Percentiles rank a stretch among this genome's conserved stretches.
Evolutionary conservation across 2,888 invertebrate genomes (phyloP).

Genomic region (Geotrupes spiniger): DNA sequence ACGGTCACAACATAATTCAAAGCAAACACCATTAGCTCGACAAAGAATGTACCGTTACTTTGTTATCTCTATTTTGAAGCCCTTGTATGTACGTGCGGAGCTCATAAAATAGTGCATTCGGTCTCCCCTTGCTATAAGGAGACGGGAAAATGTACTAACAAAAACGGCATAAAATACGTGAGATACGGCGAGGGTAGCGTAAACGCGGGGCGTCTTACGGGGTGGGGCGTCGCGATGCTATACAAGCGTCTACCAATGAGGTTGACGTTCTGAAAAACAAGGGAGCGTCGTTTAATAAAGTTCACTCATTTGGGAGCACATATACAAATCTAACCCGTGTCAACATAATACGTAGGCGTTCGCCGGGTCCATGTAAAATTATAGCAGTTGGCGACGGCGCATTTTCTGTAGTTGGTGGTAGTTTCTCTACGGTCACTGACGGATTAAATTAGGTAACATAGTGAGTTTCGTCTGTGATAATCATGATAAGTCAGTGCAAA

Average conservation of each 20-base stretch:
- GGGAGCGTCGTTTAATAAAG: slow-evolving; percentile 30
- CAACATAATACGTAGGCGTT: slow-evolving; percentile 26
- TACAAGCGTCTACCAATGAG: slow-evolving; percentile 34
- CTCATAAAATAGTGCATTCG: slow-evolving; percentile 38
- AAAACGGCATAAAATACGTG: slow-evolving; percentile 18
- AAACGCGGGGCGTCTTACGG: slow-evolving; percentile 39
- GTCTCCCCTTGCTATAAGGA: slow-evolving; percentile 32
- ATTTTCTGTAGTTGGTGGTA: slow-evolving; percentile 17
- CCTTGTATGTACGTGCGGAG: slow-evolving; percentile 1
- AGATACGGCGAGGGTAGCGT: slow-evolving; percentile 20
- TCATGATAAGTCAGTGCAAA: slow-evolving; percentile 46
- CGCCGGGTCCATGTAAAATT: slow-evolving; percentile 14
- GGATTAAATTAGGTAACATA: slow-evolving; percentile 22
- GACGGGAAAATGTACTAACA: slow-evolving; percentile 27
- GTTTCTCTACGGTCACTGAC: slow-evolving; percentile 19
- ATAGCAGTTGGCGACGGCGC: slow-evolving; percentile 49
- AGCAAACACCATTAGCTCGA: too few relatives aligned
- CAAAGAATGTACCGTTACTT: not conserved
- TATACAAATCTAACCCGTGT: slow-evolving; percentile 29
- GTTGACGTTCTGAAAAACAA: slow-evolving; percentile 24
- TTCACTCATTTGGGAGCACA: slow-evolving; percentile 27
- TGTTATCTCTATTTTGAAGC: not conserved
- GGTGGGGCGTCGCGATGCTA: slow-evolving; percentile 58
- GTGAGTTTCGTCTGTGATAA: slow-evolving; percentile 29
- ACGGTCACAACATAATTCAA: too few relatives aligned